Conservation (phyloP, 2,888 invertebrate species). For the Seira musarum region DNA sequence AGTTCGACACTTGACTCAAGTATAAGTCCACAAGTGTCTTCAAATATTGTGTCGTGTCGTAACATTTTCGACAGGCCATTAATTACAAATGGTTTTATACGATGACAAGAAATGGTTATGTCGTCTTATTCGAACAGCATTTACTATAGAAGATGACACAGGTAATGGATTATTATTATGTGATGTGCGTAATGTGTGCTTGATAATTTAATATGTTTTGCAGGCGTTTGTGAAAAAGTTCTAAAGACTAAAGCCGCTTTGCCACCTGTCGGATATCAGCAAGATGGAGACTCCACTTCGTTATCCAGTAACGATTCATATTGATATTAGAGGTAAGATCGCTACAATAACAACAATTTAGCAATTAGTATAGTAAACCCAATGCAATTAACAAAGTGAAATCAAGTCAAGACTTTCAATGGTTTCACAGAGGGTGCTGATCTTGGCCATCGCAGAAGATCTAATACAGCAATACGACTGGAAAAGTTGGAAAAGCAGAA, state of each 20-base stretch:
- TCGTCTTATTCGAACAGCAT: slow-evolving; percentile 93
- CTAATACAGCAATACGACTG: slow-evolving; percentile 90
- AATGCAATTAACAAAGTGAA: too few relatives aligned
- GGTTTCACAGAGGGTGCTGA: slow-evolving; percentile 73
- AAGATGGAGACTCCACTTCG: slow-evolving; percentile 64
- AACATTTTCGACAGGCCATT: too few relatives aligned
- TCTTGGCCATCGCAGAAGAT: slow-evolving; percentile 79
- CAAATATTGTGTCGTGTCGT: too few relatives aligned
- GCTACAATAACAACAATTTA: slow-evolving; percentile 12
- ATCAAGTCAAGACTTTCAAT: too few relatives aligned
- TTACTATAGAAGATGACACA: slow-evolving; percentile 96
- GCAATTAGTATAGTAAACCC: neutral
- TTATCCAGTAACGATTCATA: slow-evolving; percentile 68
- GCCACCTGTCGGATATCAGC: slow-evolving; percentile 53
- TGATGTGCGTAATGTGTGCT: neutral
- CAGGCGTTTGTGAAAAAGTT: slow-evolving; percentile 69
- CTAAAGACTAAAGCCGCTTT: slow-evolving; percentile 66
- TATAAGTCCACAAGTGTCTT: too few relatives aligned
- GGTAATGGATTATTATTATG: slow-evolving; percentile 72
- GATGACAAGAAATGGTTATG: slow-evolving; percentile 95
- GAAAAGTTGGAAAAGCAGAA: slow-evolving; percentile 92
- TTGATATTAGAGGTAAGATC: slow-evolving; percentile 66
- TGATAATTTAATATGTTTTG: neutral
- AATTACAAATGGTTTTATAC: slow-evolving; percentile 90
- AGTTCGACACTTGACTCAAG: too few relatives aligned